Evolutionary conservation across 2,888 invertebrate genomes (phyloP).

Genomic region (Coronaproctus castanopsis): DNA sequence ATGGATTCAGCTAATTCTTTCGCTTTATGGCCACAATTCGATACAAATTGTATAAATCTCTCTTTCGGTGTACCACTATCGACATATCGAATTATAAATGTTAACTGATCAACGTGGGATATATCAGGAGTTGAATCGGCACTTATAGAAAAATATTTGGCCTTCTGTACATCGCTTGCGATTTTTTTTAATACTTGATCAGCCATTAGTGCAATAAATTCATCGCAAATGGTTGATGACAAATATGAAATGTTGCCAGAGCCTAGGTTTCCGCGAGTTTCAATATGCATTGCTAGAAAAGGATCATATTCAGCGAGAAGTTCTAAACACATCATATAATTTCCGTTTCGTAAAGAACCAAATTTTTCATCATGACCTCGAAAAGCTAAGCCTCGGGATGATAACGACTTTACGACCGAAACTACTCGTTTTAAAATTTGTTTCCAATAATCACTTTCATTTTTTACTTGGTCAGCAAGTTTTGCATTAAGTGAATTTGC

Average conservation of each 20-base stretch:
- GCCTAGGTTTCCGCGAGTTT: constrained; percentile 5
- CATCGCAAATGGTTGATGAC: constrained; percentile 6
- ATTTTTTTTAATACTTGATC: constrained; percentile 1
- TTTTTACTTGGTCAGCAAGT: constrained; percentile 4
- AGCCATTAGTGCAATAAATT: constrained; percentile 11
- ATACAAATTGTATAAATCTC: constrained; percentile 23
- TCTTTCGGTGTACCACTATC: constrained; percentile 21
- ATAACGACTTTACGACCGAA: constrained; percentile 8
- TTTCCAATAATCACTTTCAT: constrained; percentile 8
- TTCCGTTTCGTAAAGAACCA: constrained; percentile 9
- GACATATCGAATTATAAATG: constrained; percentile 22
- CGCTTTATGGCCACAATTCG: constrained; percentile 22
- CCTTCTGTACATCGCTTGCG: constrained; percentile 4
- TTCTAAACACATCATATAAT: constrained; percentile 11
- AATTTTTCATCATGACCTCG: constrained; percentile 9
- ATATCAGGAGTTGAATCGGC: constrained; percentile 14
- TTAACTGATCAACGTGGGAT: constrained; percentile 19
- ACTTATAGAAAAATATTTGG: constrained; percentile 11
- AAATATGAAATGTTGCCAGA: constrained; percentile 6
- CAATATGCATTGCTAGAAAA: constrained; percentile 11
- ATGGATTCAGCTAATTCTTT: constrained; percentile 20
- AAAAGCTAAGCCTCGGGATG: constrained; percentile 7
- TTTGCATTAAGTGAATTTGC: constrained; percentile 1
- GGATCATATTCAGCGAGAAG: constrained; percentile 10
- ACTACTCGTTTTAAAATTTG: constrained; percentile 7